Evolutionary conservation across 2,888 invertebrate species (phyloP).

Genomic region (Temnothorax ravouxi): DNA sequence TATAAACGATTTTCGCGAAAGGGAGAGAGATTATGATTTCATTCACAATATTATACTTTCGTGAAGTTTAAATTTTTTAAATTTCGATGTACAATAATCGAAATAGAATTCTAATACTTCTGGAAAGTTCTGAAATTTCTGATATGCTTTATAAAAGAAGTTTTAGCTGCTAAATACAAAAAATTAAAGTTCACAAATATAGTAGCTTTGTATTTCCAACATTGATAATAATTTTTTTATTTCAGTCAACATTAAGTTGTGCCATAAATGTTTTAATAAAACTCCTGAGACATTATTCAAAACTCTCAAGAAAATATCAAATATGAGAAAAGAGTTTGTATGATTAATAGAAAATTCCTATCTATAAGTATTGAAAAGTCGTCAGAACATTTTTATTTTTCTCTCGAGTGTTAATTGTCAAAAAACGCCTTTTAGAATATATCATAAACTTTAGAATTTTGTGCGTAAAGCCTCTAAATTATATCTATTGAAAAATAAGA

Average conservation of each 20-base stretch:
- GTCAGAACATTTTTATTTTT: background rate
- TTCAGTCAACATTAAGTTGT: background rate
- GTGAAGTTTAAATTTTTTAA: background rate
- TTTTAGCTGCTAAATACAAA: background rate
- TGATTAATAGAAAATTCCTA: background rate
- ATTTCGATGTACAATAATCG: background rate
- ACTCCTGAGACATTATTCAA: background rate
- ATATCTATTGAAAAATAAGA: background rate
- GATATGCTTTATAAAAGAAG: background rate
- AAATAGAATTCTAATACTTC: conserved; percentile 15
- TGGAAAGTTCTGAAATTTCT: background rate
- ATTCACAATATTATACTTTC: background rate
- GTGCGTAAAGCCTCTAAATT: background rate
- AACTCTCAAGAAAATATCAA: background rate
- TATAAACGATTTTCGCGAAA: conserved; percentile 11
- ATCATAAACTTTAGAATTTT: background rate
- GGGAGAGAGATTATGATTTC: background rate
- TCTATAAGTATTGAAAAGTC: background rate
- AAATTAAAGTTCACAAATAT: background rate
- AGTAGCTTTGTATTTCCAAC: background rate
- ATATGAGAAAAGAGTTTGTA: background rate
- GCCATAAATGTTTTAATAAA: background rate
- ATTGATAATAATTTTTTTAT: conserved; percentile 1
- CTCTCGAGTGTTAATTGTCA: background rate
- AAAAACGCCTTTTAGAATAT: background rate